Conservation (phyloP, 2,797 vertebrate species). For the Moxostoma hubbsi region DNA sequence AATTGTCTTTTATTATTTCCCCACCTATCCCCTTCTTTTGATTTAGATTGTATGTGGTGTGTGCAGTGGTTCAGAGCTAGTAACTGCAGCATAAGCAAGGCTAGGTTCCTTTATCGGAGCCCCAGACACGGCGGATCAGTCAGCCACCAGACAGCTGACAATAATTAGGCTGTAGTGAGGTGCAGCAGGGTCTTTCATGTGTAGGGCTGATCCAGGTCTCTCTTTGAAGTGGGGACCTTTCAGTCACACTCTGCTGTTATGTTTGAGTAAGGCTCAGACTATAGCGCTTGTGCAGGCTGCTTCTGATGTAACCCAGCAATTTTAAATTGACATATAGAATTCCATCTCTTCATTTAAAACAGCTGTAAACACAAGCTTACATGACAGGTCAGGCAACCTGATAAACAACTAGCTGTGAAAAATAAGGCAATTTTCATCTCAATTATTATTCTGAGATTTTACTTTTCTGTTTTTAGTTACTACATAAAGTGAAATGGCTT, state of each 20-base stretch:
- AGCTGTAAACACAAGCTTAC: conserved; percentile 26
- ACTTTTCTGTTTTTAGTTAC: neutral
- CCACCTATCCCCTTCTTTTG: conserved; percentile 9
- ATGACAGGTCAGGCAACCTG: conserved; percentile 4
- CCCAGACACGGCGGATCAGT: conserved; percentile 40
- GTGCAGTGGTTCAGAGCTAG: conserved; percentile 10
- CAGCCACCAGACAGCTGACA: conserved; percentile 55
- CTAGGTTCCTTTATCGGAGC: neutral
- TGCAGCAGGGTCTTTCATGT: conserved; percentile 57
- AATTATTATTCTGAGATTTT: conserved; percentile 14
- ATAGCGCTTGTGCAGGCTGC: conserved; percentile 12
- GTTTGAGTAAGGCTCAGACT: conserved; percentile 30
- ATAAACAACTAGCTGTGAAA: conserved; percentile 40
- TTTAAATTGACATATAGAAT: conserved; percentile 27
- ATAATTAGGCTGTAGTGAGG: conserved; percentile 56
- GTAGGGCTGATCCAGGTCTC: conserved; percentile 37
- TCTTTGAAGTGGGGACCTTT: conserved; percentile 53
- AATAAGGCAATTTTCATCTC: conserved; percentile 10
- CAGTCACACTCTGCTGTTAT: conserved; percentile 34
- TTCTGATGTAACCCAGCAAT: conserved; percentile 44
- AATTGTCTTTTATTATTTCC: neutral
- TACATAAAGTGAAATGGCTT: conserved; percentile 36
- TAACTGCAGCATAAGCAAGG: conserved; percentile 24
- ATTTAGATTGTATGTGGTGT: conserved; percentile 18
- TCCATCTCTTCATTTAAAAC: conserved; percentile 21